A percentile compares a stretch with the other conserved stretches of the same genome.
These are phyloP conservation scores for Cryptoprocta ferox DNA, from an alignment of 2,797 vertebrate genomes.

Conservation along the genomic window DNA sequence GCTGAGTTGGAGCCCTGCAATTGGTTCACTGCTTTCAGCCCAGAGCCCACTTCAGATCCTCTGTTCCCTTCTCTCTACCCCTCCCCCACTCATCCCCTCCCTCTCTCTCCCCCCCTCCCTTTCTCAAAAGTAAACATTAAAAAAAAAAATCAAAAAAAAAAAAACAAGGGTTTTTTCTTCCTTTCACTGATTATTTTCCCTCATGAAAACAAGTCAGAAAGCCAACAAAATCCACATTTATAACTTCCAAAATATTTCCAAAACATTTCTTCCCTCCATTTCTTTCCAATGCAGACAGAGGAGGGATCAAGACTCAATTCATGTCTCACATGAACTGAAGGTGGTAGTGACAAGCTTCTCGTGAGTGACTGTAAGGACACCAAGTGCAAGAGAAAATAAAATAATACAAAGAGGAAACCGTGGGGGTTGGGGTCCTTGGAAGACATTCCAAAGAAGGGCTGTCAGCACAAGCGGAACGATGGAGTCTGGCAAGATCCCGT, in stretches of 20 bases:
- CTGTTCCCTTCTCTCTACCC: no score
- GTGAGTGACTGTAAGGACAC: neutral
- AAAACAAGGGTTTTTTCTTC: no score
- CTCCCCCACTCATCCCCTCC: no score
- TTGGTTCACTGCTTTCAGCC: no score
- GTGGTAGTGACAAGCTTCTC: neutral
- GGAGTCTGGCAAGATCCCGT: neutral
- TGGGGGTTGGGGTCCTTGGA: neutral
- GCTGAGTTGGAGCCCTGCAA: no score
- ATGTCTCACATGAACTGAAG: neutral
- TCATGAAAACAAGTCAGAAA: conserved; percentile 18
- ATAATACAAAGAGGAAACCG: neutral
- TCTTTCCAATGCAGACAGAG: neutral
- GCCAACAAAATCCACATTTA: neutral
- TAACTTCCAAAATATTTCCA: neutral
- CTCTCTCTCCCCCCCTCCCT: no score
- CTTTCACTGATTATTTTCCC: neutral
- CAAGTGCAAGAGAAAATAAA: neutral
- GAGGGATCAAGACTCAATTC: neutral
- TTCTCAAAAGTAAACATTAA: no score
- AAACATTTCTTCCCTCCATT: neutral
- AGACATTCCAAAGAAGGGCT: neutral
- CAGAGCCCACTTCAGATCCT: no score
- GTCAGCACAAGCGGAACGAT: accelerated
- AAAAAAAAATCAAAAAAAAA: no score